phyloP scores from a whole-genome alignment of 2,113 vertebrate species.

The Emberiza fucata region DNA sequence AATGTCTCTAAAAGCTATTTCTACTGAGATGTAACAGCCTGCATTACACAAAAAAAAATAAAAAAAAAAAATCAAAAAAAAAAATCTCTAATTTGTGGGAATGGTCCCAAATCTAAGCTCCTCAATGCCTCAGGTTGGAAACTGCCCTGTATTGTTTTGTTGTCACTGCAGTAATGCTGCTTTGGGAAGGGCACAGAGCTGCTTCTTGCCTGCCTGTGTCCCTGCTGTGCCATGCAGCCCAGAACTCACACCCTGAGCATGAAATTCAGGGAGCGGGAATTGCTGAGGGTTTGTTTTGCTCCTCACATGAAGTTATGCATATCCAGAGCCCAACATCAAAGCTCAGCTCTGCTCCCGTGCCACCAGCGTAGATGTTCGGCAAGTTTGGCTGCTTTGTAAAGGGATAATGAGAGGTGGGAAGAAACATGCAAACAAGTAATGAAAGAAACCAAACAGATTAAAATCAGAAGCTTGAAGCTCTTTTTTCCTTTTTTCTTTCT shows the following conservation, averaged over 20 bases:
- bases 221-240: accelerated
- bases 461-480: not conserved
- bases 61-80: too few species aligned
- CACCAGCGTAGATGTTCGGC: accelerated
- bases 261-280: not conserved
- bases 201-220: not conserved
- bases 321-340: not conserved
- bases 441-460: not conserved
- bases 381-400: not conserved
- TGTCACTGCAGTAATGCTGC: not conserved
- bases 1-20: not conserved
- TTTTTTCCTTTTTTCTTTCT: accelerated
- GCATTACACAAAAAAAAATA: too few species aligned
- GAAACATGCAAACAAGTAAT: not conserved
- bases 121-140: not conserved
- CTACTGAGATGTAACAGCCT: not conserved
- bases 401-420: not conserved
- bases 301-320: not conserved
- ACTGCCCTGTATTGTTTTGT: accelerated
- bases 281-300: not conserved
- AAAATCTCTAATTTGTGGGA: too few species aligned
- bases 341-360: not conserved
- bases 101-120: not conserved
- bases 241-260: not conserved
- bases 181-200: accelerated